A percentile compares a stretch with the other conserved stretches of the same genome.
These are phyloP conservation scores for Bactericera cockerelli DNA, from an alignment of 1,140 invertebrate species.

Conservation along the genomic window DNA sequence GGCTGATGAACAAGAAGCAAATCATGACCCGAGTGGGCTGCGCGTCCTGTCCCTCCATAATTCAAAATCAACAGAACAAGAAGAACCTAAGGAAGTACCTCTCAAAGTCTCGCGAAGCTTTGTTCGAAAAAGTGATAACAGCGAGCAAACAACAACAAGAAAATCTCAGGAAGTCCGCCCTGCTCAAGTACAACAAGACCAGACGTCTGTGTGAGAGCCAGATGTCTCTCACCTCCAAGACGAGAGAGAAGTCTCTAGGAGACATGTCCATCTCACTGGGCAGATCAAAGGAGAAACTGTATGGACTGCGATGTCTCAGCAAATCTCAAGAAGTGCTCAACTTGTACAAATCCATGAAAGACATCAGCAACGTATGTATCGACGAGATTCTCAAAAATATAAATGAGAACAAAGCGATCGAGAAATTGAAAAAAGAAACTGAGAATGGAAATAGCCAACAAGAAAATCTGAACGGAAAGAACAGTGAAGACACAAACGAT, in stretches of 20 bases:
- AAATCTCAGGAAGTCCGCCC: slow-evolving; percentile 31
- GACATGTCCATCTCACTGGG: slow-evolving; percentile 23
- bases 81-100: slow-evolving; percentile 32
- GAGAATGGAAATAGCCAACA: neutral
- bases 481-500: slow-evolving; percentile 8
- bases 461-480: neutral
- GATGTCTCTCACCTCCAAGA: slow-evolving; percentile 33
- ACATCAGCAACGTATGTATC: slow-evolving; percentile 8
- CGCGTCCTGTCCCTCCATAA: slow-evolving; percentile 22
- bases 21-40: slow-evolving; percentile 28
- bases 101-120: slow-evolving; percentile 39
- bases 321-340: slow-evolving; percentile 39
- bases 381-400: slow-evolving; percentile 6
- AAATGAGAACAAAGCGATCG: neutral
- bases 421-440: neutral
- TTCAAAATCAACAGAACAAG: slow-evolving; percentile 14
- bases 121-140: slow-evolving; percentile 38
- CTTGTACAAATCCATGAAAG: slow-evolving; percentile 27
- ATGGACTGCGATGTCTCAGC: slow-evolving; percentile 35
- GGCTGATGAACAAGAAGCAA: slow-evolving; percentile 30
- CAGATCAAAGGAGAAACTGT: slow-evolving; percentile 36
- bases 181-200: slow-evolving; percentile 29
- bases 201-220: slow-evolving; percentile 34
- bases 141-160: slow-evolving; percentile 19
- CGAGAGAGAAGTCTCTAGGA: slow-evolving; percentile 26